These are phyloP conservation scores for Burhinus bistriatus DNA, from an alignment of 2,113 vertebrate genomes.

Conservation along the genomic window DNA sequence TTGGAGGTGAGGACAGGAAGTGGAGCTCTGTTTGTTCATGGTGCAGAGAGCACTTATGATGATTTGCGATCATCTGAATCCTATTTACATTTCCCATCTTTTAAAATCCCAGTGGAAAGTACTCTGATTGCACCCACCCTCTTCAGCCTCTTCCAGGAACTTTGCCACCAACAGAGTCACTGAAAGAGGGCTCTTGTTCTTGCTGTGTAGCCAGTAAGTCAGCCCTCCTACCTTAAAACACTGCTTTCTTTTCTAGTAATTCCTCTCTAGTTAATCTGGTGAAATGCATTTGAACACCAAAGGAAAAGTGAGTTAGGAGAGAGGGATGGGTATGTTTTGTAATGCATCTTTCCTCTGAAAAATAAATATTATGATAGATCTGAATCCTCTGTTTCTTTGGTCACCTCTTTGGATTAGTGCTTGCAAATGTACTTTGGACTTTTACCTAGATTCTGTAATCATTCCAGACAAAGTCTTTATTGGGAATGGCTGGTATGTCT, in stretches of 20 bases:
- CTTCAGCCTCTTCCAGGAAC: not conserved
- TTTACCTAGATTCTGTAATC: not conserved
- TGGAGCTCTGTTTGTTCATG: not conserved
- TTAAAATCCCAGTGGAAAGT: not conserved
- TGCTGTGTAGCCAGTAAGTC: not conserved
- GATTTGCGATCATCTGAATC: not conserved
- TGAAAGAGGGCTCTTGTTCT: conserved; percentile 2
- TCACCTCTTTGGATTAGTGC: not conserved
- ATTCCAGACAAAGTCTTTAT: not conserved
- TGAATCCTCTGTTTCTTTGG: too few species aligned
- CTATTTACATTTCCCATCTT: not conserved
- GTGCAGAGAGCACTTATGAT: not conserved
- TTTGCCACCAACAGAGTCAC: not conserved
- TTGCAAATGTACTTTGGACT: not conserved
- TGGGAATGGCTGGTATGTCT: not conserved
- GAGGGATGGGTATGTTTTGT: not conserved
- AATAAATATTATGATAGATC: not conserved
- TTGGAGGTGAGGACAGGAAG: not conserved
- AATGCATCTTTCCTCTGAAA: not conserved
- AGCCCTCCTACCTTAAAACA: not conserved
- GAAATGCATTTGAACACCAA: not conserved
- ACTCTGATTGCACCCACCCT: not conserved
- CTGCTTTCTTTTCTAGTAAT: not conserved
- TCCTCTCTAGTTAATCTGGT: not conserved
- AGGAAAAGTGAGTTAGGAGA: not conserved